Evolutionary conservation across 2,888 invertebrate genomes (phyloP).

Genomic region (Mechanitis mazaeus): DNA sequence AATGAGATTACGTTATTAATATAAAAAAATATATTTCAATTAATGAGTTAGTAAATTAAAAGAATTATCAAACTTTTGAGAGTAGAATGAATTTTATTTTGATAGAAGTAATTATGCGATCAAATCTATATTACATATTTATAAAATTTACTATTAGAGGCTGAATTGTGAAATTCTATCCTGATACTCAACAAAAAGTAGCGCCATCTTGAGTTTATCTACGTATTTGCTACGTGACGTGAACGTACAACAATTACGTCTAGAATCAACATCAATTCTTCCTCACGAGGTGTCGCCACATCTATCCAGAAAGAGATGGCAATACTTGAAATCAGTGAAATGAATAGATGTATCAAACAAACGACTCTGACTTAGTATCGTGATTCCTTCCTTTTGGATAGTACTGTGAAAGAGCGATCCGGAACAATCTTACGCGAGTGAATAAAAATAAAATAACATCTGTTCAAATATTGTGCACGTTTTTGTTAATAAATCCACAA

Average conservation of each 20-base stretch:
- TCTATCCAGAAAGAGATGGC: slow-evolving; percentile 57
- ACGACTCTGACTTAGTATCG: slow-evolving; percentile 54
- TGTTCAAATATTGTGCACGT: slow-evolving; percentile 72
- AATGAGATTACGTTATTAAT: no score
- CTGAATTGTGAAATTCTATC: background rate
- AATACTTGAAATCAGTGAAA: slow-evolving; percentile 34
- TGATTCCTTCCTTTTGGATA: slow-evolving; percentile 49
- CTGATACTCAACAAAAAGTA: background rate
- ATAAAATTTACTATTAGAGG: no score
- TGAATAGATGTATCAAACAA: slow-evolving; percentile 46
- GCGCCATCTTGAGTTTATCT: slow-evolving; percentile 10
- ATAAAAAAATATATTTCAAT: no score
- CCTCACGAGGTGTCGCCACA: background rate
- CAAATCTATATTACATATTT: no score
- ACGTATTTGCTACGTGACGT: background rate
- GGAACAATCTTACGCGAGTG: slow-evolving; percentile 49
- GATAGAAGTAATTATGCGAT: no score
- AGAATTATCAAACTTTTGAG: no score
- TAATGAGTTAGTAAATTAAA: no score
- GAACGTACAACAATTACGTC: background rate
- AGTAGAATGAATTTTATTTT: no score
- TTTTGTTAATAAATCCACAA: slow-evolving; percentile 54
- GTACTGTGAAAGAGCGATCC: slow-evolving; percentile 33
- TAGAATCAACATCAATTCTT: background rate
- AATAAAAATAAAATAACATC: slow-evolving; percentile 71